These are phyloP conservation scores for Macrophya alboannulata DNA, from an alignment of 2,888 invertebrate genomes.

Conservation along the genomic window DNA sequence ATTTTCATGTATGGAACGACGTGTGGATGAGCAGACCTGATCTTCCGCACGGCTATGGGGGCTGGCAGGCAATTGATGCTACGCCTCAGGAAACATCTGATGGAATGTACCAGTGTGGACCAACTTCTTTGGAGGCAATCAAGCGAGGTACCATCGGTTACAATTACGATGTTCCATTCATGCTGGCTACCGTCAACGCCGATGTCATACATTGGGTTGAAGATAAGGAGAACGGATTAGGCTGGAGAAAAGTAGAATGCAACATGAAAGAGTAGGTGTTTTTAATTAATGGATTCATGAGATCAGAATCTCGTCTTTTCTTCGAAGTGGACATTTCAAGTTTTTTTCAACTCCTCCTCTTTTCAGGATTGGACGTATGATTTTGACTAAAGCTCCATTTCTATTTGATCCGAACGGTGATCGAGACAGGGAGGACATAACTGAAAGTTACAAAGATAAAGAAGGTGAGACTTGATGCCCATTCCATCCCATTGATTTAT, in stretches of 20 bases:
- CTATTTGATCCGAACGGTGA: constrained; percentile 88
- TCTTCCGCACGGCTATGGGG: constrained; percentile 89
- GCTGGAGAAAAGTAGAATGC: constrained; percentile 86
- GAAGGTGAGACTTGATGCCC: constrained; percentile 81
- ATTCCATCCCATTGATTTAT: background rate
- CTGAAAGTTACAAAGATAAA: constrained; percentile 85
- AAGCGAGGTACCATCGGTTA: constrained; percentile 89
- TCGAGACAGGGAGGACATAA: constrained; percentile 87
- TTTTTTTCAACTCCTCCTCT: constrained; percentile 10
- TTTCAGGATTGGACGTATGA: constrained; percentile 87
- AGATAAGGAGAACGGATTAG: constrained; percentile 84
- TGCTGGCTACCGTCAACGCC: constrained; percentile 92
- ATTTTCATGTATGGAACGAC: constrained; percentile 95
- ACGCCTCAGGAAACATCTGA: constrained; percentile 92
- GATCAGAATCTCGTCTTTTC: background rate
- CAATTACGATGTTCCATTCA: constrained; percentile 89
- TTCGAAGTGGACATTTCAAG: too few relatives aligned
- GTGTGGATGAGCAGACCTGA: constrained; percentile 93
- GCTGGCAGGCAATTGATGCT: constrained; percentile 95
- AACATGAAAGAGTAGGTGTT: constrained; percentile 87
- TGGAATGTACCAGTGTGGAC: constrained; percentile 89
- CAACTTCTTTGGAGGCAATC: constrained; percentile 90
- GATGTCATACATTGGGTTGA: constrained; percentile 91
- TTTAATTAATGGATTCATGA: constrained; percentile 12
- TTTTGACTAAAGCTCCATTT: constrained; percentile 89